These are phyloP conservation scores for Chloroclysta siterata DNA, from an alignment of 2,888 invertebrate genomes.

Conservation along the genomic window DNA sequence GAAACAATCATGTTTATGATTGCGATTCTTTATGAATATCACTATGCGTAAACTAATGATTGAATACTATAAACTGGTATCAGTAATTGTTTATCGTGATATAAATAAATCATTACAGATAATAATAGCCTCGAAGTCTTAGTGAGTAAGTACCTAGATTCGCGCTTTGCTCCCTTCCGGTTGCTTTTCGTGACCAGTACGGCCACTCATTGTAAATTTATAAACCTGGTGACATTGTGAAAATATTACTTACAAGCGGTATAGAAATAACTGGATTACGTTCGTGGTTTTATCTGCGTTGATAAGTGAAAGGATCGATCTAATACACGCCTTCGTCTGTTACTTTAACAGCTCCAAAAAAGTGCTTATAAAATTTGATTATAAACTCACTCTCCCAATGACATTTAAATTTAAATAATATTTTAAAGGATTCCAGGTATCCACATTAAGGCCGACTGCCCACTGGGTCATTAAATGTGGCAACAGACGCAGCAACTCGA, in stretches of 20 bases:
- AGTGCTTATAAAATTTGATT: no score
- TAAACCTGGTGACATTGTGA: conserved; percentile 19
- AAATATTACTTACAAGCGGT: neutral
- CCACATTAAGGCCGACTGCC: no score
- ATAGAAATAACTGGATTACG: neutral
- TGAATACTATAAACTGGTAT: neutral
- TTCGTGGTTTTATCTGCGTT: neutral
- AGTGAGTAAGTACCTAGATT: conserved; percentile 4
- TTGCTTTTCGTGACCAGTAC: conserved; percentile 22
- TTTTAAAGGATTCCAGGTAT: no score
- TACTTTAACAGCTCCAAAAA: no score
- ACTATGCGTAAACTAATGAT: conserved; percentile 1
- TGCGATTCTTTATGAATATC: neutral
- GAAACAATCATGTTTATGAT: neutral
- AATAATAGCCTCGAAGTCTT: conserved; percentile 15
- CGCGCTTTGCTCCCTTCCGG: conserved; percentile 22
- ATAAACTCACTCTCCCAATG: no score
- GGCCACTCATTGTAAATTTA: neutral
- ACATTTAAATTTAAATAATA: no score
- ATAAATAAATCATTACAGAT: conserved; percentile 3
- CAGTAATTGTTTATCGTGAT: neutral
- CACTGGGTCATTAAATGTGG: no score
- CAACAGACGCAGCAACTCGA: no score
- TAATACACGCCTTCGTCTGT: neutral
- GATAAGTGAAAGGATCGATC: neutral